These are phyloP conservation scores for Antrozous pallidus DNA, from an alignment of 2,797 vertebrate genomes.

Conservation along the genomic window DNA sequence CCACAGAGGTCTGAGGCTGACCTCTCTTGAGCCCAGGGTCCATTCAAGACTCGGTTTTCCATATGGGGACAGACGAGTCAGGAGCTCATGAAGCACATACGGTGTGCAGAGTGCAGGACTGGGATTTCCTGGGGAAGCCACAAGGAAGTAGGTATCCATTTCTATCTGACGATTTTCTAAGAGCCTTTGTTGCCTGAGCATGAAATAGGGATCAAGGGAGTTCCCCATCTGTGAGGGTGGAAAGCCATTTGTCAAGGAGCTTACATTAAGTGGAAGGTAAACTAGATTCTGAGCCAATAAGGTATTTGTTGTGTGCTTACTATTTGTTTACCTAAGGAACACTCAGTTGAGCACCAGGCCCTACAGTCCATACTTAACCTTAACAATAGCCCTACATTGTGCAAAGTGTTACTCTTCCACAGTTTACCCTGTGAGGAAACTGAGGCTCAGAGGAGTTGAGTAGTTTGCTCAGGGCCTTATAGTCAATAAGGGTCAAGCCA, in stretches of 20 bases:
- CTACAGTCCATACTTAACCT: neutral
- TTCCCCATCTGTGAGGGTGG: neutral
- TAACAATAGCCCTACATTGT: neutral
- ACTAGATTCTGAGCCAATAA: neutral
- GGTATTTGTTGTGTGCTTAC: neutral
- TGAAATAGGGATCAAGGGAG: neutral
- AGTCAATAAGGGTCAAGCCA: neutral
- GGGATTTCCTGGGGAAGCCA: neutral
- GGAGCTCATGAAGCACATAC: neutral
- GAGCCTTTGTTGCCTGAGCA: neutral
- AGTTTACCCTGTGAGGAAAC: conserved; percentile 12
- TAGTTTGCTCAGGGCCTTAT: neutral
- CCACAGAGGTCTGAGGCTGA: neutral
- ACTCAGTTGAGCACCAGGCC: neutral
- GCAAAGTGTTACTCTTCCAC: neutral
- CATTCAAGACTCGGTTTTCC: neutral
- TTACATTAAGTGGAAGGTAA: neutral
- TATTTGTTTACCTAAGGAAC: neutral
- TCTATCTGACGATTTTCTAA: neutral
- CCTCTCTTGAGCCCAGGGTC: neutral
- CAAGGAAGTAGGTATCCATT: neutral
- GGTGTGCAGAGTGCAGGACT: neutral
- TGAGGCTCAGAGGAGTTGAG: neutral
- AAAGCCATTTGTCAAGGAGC: neutral
- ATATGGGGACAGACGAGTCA: neutral